Evolutionary conservation across 2,113 vertebrate species (phyloP).

Genomic region (Parus major): DNA sequence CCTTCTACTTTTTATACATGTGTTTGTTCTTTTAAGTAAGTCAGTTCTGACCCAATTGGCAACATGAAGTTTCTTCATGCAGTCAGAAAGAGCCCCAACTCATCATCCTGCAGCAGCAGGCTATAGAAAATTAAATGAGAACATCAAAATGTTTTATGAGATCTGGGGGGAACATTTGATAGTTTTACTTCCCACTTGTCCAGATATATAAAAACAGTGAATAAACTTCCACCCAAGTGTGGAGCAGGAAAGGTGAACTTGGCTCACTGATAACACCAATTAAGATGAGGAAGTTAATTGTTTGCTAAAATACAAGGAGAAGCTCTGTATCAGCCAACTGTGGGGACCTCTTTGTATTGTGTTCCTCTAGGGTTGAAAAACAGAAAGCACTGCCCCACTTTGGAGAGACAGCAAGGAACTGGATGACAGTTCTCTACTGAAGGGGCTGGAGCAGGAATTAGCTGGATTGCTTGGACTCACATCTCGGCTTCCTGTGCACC

Average conservation of each 20-base stretch:
- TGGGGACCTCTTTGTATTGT: background rate
- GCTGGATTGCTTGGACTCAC: background rate
- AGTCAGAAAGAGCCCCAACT: background rate
- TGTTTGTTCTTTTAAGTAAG: background rate
- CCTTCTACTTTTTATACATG: background rate
- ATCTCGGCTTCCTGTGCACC: background rate
- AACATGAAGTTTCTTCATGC: background rate
- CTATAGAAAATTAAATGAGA: background rate
- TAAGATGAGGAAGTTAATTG: background rate
- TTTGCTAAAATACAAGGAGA: background rate
- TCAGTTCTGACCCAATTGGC: background rate
- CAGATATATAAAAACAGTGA: background rate
- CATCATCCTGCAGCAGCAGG: background rate
- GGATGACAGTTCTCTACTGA: background rate
- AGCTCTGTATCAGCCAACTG: background rate
- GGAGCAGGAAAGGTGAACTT: background rate
- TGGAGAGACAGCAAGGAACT: background rate
- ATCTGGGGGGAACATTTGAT: background rate
- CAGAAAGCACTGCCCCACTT: background rate
- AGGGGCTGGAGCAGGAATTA: background rate
- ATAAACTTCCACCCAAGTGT: background rate
- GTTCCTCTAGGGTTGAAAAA: background rate
- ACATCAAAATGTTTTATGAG: background rate
- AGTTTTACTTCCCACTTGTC: background rate
- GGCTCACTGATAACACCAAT: fast-evolving